Conservation (phyloP, 2,888 invertebrate species). For the Patella caerulea region DNA sequence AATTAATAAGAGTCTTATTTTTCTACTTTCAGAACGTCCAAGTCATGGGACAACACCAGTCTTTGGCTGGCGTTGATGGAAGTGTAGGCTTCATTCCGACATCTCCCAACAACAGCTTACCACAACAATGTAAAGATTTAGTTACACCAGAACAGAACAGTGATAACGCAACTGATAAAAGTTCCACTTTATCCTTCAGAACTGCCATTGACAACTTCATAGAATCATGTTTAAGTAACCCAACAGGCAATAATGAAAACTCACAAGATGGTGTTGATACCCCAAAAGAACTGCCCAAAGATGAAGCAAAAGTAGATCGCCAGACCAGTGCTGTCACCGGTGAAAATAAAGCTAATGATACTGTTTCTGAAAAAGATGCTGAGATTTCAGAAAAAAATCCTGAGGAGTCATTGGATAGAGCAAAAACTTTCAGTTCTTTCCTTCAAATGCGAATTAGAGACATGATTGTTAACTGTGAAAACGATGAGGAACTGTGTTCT, state of each 20-base stretch:
- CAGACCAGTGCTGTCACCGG: too few species aligned
- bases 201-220: background rate
- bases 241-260: background rate
- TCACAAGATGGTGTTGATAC: too few species aligned
- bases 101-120: background rate
- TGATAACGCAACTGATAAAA: background rate
- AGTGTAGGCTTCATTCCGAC: background rate
- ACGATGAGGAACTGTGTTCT: background rate
- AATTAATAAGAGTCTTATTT: background rate
- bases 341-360: too few species aligned
- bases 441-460: background rate
- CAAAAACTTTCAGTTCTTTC: background rate
- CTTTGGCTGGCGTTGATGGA: slow-evolving; percentile 20
- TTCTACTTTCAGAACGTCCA: background rate
- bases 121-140: too few species aligned
- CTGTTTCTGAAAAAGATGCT: too few species aligned
- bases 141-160: too few species aligned
- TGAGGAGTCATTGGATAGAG: background rate
- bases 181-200: background rate
- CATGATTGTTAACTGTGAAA: slow-evolving; percentile 1
- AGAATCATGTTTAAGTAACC: slow-evolving; percentile 8
- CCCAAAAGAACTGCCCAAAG: too few species aligned
- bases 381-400: background rate
- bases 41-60: slow-evolving; percentile 36
- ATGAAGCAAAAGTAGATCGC: too few species aligned